Conservation (phyloP, 2,888 invertebrate genomes). For the Eudemis profundana region DNA sequence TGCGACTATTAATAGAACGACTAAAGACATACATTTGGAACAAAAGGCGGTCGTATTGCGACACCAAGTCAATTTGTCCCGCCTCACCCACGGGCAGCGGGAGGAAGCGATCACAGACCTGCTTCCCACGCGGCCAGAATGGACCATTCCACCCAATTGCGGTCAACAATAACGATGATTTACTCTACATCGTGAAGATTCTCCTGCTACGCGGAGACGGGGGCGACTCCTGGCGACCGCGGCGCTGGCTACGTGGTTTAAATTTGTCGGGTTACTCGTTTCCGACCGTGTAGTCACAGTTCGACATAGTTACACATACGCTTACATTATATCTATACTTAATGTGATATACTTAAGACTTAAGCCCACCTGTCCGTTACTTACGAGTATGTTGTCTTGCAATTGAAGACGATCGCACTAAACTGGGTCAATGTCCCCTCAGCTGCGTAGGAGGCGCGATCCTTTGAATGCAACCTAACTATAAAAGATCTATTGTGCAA, state of each 20-base stretch:
- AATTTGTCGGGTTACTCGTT: no score
- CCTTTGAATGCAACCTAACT: neutral
- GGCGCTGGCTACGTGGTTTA: no score
- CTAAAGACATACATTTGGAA: constrained; percentile 6
- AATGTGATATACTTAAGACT: no score
- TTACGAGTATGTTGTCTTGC: no score
- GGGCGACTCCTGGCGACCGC: no score
- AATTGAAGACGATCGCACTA: constrained; percentile 49
- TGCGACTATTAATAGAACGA: neutral
- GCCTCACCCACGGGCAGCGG: constrained; percentile 57
- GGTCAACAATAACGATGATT: constrained; percentile 9
- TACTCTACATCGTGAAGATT: no score
- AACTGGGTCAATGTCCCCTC: constrained; percentile 61
- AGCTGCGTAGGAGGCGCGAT: constrained; percentile 47
- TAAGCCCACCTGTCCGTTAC: constrained; percentile 10
- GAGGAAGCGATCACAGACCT: constrained; percentile 54
- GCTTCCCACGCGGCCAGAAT: constrained; percentile 52
- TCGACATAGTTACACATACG: no score
- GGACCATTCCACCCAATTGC: constrained; percentile 55
- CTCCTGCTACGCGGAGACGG: no score
- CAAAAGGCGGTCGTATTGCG: neutral
- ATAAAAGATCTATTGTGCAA: neutral
- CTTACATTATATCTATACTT: no score
- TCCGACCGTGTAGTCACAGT: no score
- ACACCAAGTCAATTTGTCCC: constrained; percentile 43